Conservation (phyloP, 2,113 vertebrate genomes). For the Hemichromis elongatus region DNA sequence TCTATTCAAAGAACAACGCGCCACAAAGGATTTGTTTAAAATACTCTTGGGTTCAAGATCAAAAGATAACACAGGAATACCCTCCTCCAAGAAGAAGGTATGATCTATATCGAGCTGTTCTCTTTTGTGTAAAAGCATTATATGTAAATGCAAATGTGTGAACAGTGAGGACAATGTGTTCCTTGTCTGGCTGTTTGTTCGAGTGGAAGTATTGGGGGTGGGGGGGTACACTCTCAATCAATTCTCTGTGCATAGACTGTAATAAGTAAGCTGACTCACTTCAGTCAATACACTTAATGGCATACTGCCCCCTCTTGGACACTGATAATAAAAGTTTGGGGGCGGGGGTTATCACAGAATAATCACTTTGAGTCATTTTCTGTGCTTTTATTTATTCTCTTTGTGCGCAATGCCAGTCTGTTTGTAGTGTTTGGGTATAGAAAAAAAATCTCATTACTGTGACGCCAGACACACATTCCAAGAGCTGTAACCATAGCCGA, state of each 20-base stretch:
- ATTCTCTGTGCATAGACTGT: not conserved
- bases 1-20: slow-evolving; percentile 2
- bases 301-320: slow-evolving; percentile 64
- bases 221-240: not conserved
- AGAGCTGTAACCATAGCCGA: not conserved
- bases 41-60: slow-evolving; percentile 12
- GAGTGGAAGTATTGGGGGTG: not conserved
- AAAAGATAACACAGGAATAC: not conserved
- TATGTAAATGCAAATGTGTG: not conserved
- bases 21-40: slow-evolving; percentile 1
- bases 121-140: not conserved
- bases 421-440: not conserved
- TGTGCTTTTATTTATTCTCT: not conserved
- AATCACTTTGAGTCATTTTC: not conserved
- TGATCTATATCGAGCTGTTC: not conserved
- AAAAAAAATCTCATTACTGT: not conserved
- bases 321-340: not conserved
- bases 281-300: slow-evolving; percentile 12
- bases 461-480: not conserved
- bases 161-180: not conserved
- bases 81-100: not conserved
- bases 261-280: not conserved
- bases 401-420: not conserved
- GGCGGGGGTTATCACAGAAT: not conserved
- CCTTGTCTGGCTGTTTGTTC: not conserved